Conservation (phyloP, 2,888 invertebrate species). For the Malthinus seriepunctatus region DNA sequence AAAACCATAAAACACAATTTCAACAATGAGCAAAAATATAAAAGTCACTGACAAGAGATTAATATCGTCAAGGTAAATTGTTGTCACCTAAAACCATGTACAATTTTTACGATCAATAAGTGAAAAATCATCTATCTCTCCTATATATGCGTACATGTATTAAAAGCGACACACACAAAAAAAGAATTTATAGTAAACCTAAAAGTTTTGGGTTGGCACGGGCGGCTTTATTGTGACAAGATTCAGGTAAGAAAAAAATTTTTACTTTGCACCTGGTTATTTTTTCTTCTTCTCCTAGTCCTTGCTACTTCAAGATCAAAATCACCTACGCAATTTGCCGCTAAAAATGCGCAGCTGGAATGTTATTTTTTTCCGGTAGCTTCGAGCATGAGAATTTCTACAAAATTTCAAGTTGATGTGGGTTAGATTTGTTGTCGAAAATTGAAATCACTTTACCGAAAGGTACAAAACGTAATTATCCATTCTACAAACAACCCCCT, state of each 20-base stretch:
- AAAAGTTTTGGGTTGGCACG: constrained; percentile 31
- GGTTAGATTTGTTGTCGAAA: not conserved
- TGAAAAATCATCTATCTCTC: constrained; percentile 24
- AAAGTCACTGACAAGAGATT: constrained; percentile 37
- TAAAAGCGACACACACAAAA: too few species aligned
- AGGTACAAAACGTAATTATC: not conserved
- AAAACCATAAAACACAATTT: constrained; percentile 23
- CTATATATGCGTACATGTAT: not conserved
- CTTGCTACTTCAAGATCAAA: constrained; percentile 8
- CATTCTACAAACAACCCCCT: too few species aligned
- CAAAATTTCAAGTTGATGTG: not conserved
- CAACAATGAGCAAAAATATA: constrained; percentile 28
- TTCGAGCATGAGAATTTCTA: constrained; percentile 1
- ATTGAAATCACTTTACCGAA: not conserved
- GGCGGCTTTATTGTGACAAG: constrained; percentile 28
- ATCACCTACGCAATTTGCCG: constrained; percentile 31
- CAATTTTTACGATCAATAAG: constrained; percentile 28
- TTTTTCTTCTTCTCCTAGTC: constrained; percentile 21
- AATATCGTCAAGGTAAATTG: constrained; percentile 32
- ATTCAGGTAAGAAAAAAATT: constrained; percentile 23
- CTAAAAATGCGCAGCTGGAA: constrained; percentile 22
- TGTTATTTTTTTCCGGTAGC: constrained; percentile 1
- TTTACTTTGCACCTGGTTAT: constrained; percentile 27
- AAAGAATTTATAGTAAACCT: constrained; percentile 13
- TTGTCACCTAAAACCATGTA: constrained; percentile 21